Conservation (phyloP, 2,797 vertebrate genomes). For the Hydrophis major region DNA sequence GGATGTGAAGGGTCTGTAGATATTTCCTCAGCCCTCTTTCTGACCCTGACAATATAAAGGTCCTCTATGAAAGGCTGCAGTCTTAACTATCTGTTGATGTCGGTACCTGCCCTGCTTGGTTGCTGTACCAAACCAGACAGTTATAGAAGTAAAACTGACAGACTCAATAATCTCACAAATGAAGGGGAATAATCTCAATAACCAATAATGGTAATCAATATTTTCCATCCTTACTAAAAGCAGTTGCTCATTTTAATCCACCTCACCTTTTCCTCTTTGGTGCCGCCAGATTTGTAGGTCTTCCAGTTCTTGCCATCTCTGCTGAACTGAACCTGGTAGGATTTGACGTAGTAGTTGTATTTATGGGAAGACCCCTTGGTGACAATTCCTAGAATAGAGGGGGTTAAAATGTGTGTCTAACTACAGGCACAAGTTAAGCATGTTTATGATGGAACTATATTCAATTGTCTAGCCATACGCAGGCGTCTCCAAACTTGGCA, state of each 20-base stretch:
- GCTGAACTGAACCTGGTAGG: constrained; percentile 77
- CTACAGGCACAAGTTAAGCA: neutral
- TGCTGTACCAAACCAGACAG: neutral
- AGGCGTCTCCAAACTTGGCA: too few relatives aligned
- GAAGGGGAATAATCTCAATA: neutral
- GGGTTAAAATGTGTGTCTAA: neutral
- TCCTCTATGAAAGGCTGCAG: neutral
- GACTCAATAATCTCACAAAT: neutral
- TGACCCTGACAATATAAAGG: neutral
- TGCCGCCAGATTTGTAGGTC: constrained; percentile 71
- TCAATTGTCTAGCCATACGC: neutral
- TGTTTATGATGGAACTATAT: neutral
- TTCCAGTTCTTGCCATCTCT: constrained; percentile 82
- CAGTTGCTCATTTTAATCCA: neutral
- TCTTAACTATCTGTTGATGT: neutral
- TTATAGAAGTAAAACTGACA: neutral
- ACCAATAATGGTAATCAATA: neutral
- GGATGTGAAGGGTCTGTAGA: too few relatives aligned
- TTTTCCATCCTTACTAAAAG: neutral
- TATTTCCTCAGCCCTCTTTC: neutral
- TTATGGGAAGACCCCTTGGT: constrained; percentile 72
- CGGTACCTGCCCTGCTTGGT: neutral
- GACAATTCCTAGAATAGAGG: constrained; percentile 72
- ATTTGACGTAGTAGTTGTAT: constrained; percentile 68
- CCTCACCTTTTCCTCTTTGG: constrained; percentile 78